These are phyloP conservation scores for Meriones psammophilus DNA, from an alignment of 2,797 vertebrate genomes.

Conservation along the genomic window DNA sequence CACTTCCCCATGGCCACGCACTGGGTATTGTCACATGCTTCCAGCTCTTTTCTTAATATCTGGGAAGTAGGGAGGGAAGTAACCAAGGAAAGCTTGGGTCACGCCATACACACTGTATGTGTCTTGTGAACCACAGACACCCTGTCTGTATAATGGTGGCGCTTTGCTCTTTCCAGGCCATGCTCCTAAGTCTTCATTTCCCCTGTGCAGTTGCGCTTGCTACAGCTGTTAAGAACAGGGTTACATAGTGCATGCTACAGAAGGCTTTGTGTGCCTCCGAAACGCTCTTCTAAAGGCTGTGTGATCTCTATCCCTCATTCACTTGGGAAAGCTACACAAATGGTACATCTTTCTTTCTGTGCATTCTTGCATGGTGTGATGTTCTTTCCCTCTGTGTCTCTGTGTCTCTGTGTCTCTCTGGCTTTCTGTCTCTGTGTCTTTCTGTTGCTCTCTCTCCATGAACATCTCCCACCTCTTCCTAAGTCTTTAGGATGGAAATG, in stretches of 20 bases:
- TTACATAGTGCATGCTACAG: conserved; percentile 47
- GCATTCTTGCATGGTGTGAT: neutral
- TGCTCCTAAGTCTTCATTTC: neutral
- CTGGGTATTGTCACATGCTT: neutral
- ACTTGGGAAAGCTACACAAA: conserved; percentile 15
- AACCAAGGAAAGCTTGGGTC: neutral
- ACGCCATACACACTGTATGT: neutral
- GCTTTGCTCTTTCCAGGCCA: neutral
- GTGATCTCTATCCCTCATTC: conserved; percentile 4
- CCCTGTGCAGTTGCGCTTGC: neutral
- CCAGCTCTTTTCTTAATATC: neutral
- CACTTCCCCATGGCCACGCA: neutral
- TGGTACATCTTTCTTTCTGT: neutral
- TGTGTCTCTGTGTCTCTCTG: neutral
- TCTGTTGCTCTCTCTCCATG: accelerated
- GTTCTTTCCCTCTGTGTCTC: neutral
- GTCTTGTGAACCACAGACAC: conserved; percentile 6
- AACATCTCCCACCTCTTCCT: neutral
- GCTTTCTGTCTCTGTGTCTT: neutral
- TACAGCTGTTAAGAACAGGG: neutral
- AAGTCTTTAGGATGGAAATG: neutral
- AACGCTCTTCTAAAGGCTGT: conserved; percentile 27
- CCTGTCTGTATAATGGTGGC: neutral
- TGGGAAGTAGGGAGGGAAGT: neutral
- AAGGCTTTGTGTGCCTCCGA: conserved; percentile 56